Percentiles rank a stretch among this genome's conserved stretches.
Evolutionary conservation across 2,888 invertebrate species (phyloP).

Genomic region (Hypsopygia costalis): DNA sequence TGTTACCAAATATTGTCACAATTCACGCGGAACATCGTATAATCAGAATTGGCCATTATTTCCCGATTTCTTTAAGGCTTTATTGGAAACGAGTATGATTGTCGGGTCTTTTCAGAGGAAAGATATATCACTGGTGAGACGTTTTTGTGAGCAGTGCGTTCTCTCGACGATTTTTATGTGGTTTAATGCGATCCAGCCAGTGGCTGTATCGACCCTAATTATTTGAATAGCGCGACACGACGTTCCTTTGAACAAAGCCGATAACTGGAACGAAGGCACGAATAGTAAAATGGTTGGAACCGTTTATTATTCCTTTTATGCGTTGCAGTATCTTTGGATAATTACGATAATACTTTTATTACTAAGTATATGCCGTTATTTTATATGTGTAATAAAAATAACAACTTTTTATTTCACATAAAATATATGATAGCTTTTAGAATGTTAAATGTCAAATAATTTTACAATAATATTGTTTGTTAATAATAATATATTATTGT

Average conservation of each 20-base stretch:
- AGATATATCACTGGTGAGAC: slow-evolving; percentile 49
- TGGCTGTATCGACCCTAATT: slow-evolving; percentile 69
- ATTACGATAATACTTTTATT: slow-evolving; percentile 3
- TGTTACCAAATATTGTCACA: slow-evolving; percentile 31
- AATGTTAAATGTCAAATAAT: too few species aligned
- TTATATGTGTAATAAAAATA: background rate
- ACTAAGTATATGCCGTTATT: background rate
- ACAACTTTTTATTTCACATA: too few species aligned
- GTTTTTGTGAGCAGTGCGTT: slow-evolving; percentile 50
- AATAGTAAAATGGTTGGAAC: slow-evolving; percentile 35
- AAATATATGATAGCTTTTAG: too few species aligned
- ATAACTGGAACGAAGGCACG: slow-evolving; percentile 36
- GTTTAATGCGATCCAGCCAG: slow-evolving; percentile 65
- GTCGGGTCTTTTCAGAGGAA: slow-evolving; percentile 28
- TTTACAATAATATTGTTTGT: too few species aligned
- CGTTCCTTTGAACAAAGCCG: slow-evolving; percentile 66
- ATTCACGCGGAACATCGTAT: slow-evolving; percentile 30
- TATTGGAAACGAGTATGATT: slow-evolving; percentile 45
- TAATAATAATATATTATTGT: too few species aligned
- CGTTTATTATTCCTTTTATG: slow-evolving; percentile 16
- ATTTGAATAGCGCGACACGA: slow-evolving; percentile 72
- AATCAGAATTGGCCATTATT: slow-evolving; percentile 24
- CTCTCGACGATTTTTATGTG: slow-evolving; percentile 60
- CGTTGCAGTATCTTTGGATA: slow-evolving; percentile 23
- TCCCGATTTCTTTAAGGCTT: slow-evolving; percentile 42